Evolutionary conservation across 2,113 vertebrate species (phyloP).

Genomic region (Dipodomys merriami): DNA sequence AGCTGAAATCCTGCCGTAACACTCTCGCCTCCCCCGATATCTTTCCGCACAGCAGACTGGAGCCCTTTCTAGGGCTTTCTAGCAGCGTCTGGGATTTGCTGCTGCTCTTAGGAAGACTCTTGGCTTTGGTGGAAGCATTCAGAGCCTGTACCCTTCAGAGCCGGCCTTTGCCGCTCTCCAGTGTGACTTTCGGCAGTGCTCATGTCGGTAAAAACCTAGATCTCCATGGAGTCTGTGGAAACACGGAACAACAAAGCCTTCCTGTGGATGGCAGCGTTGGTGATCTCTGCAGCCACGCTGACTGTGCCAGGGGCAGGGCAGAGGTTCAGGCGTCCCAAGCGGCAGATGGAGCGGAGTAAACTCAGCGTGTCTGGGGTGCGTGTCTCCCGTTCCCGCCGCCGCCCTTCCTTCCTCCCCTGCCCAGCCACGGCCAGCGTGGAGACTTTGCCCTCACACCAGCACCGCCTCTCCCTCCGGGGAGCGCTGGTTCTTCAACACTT

Average conservation of each 20-base stretch:
- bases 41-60: constrained; percentile 52
- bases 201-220: constrained; percentile 42
- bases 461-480: neutral
- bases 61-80: constrained; percentile 36
- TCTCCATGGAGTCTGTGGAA: constrained; percentile 55
- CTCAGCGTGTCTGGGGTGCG: too few species aligned
- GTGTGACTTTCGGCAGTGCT: constrained; percentile 46
- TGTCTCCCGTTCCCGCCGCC: neutral
- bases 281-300: neutral
- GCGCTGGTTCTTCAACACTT: constrained; percentile 32
- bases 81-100: constrained; percentile 29
- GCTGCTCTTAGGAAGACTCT: constrained; percentile 20
- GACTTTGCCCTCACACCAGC: neutral
- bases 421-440: too few species aligned
- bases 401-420: neutral
- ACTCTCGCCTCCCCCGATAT: neutral
- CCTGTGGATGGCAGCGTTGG: neutral
- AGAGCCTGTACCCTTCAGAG: constrained; percentile 15
- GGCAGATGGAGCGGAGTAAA: neutral
- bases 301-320: neutral
- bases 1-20: constrained; percentile 8
- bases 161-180: constrained; percentile 13
- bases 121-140: neutral
- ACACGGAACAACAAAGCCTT: constrained; percentile 39
- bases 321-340: neutral